Evolutionary conservation across 2,888 invertebrate species (phyloP), one percentile per base, ranked within the genome.

Genomic region (Danaus chrysippus): DNA sequence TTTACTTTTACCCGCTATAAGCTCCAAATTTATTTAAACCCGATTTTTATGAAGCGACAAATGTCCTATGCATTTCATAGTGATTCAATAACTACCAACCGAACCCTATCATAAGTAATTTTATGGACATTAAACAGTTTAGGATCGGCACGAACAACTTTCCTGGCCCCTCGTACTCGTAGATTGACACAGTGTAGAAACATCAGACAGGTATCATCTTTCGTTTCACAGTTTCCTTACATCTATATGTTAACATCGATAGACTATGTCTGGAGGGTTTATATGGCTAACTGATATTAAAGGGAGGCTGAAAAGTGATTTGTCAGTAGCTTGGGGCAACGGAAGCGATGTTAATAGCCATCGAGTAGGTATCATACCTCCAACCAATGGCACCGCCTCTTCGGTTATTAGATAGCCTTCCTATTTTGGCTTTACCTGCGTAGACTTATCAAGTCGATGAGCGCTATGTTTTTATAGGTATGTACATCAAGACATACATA

Each of bases 311-410:
- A 76, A 84, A 86, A 84, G 75, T 80, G 83, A 87, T 86, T 88
- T 86, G 84, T 76, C 82, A 77, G 72, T 78, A 71, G 83, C 88
- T 86, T 71, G 61, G 67, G 83, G 86, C 82, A 64, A 72, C 82
- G 87, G 87, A 87, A 86, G 83, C 77, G 74, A 72, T 73, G 77
- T 81, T 86, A 87, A 88, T 88, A 84, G 83, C 82, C 73, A 71
- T 70, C 76, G 84, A 82, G 83, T 84, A 86, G 87, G 86, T 82
- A 83, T 82, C 83, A 81, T 74, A 67, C 72, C 78, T 71, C 78
- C 83, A 73, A 81, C 89, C 89, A 87, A 88, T 88, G 79, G 88
- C 84, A 83, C 73, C 76, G 75, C 73, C 81, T 67, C 68, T 60
- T 70, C 46, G 13, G 67, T 74, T 82, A 86, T 86, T 83, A 76